Percentiles rank a stretch among this genome's conserved stretches.
These are phyloP conservation scores for Drosophila suzukii DNA, from an alignment of 1,140 invertebrate species.

Conservation along the genomic window DNA sequence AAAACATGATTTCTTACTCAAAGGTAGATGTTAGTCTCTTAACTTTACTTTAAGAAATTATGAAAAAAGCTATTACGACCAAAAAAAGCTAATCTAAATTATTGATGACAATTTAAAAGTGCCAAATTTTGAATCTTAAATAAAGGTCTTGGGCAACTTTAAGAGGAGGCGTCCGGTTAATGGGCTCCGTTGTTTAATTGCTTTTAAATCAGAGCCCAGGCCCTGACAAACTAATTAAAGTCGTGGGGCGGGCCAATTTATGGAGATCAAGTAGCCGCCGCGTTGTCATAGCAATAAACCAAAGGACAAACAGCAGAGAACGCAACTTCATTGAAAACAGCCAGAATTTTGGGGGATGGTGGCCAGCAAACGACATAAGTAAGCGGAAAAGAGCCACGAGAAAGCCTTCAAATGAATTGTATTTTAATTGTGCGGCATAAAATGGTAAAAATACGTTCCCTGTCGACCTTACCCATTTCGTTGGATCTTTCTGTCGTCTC, in stretches of 20 bases:
- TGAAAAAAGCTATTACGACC: too few relatives aligned
- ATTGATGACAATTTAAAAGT: neutral
- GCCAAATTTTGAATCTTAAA: neutral
- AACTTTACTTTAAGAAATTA: too few relatives aligned
- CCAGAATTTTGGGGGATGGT: slow-evolving; percentile 5
- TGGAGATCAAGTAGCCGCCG: slow-evolving; percentile 18
- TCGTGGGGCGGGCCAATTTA: slow-evolving; percentile 35
- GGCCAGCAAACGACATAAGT: slow-evolving; percentile 31
- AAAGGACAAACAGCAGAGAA: slow-evolving; percentile 27
- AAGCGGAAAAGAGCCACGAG: slow-evolving; percentile 32
- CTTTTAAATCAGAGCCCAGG: slow-evolving; percentile 46
- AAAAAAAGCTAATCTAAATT: too few relatives aligned
- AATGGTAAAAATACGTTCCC: slow-evolving; percentile 34
- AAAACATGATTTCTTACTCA: too few relatives aligned
- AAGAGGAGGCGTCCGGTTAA: slow-evolving; percentile 20
- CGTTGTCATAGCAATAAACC: slow-evolving; percentile 44
- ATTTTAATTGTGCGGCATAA: slow-evolving; percentile 67
- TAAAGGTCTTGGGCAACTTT: neutral
- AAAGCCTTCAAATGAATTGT: slow-evolving; percentile 62
- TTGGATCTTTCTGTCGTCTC: slow-evolving; percentile 2
- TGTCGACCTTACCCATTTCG: slow-evolving; percentile 9
- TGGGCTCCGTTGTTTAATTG: slow-evolving; percentile 41
- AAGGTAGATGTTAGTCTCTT: too few relatives aligned
- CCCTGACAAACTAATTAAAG: slow-evolving; percentile 67
- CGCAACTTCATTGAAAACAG: slow-evolving; percentile 56